Base-by-base conservation (phyloP, 2,888 invertebrate species). In the Philonicus albiceps region DNA sequence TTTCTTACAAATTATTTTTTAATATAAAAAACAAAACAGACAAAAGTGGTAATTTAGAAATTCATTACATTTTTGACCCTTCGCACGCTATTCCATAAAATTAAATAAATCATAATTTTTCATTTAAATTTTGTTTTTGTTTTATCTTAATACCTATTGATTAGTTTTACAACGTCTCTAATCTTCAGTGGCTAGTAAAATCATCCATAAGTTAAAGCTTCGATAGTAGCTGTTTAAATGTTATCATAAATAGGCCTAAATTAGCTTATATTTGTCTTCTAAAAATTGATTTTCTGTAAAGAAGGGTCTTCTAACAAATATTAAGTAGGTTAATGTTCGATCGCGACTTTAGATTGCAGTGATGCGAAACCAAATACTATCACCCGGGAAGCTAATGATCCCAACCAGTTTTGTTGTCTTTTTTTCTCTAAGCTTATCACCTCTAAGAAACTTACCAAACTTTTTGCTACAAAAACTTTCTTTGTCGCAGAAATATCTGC, bases 351-450 rank as follows among this genome's bases (percentile, higher is more conserved):
- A 8, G 34, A 81, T 37, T 81, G 81, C 55, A 81, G 19, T 19
- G 31, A n/a, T 34, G 7, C 1, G 19, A 34, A 31, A 22, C 55
- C 81, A 81, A 55, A 53, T 81, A 64, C 27, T 81, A 55, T 31
- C 81, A 81, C 81, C 19, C 55, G 6, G 22, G n/a, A 5, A 19
- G 34, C 55, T 55, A 49, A 55, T 81, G 34, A 55, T 31, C 49
- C 55, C 22, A 49, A 80, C 80, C 49, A 80, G 49, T 80, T 80
- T 16, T 74, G 16, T 74, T 74, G 74, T 74, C 43, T 53, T 27
- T 80, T n/a, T 49, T 80, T 49, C 8, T n/a, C 11, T 37, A 16
- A 5, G 16, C 37, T 81, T 81, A 53, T 81, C 53, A 81, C 13
- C 31, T 30, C 27, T 16, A 37, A 55, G 55, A 81, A 34, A 34